Evolutionary conservation across 2,113 vertebrate species (phyloP).

Genomic region (Varanus salvator): DNA sequence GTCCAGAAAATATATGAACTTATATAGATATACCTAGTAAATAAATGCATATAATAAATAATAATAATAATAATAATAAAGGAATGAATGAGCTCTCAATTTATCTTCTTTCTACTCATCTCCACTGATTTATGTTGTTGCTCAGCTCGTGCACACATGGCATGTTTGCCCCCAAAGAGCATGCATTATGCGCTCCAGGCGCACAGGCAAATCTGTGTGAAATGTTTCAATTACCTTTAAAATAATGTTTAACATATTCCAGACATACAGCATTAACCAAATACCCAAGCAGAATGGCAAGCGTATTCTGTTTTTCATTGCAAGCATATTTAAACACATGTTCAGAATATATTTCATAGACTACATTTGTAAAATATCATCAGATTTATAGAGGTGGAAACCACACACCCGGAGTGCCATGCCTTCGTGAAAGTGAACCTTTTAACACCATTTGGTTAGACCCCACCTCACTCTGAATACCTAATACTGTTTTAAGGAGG

Average conservation of each 20-base stretch:
- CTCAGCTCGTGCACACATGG: constrained; percentile 7
- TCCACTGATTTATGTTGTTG: not conserved
- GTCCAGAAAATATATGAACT: not conserved
- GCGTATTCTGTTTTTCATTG: constrained; percentile 80
- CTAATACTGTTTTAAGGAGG: constrained; percentile 27
- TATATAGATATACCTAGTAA: not conserved
- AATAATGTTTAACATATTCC: constrained; percentile 83
- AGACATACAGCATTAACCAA: constrained; percentile 75
- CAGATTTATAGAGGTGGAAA: constrained; percentile 82
- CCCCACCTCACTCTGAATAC: constrained; percentile 12
- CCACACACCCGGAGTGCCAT: constrained; percentile 71
- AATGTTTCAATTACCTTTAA: constrained; percentile 85
- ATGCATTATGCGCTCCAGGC: constrained; percentile 45
- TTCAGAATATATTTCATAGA: constrained; percentile 83
- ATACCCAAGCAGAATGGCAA: constrained; percentile 70
- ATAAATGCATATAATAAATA: not conserved
- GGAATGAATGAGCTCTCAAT: not conserved
- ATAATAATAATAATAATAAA: too few species aligned
- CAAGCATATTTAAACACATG: constrained; percentile 80
- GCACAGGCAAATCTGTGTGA: constrained; percentile 74
- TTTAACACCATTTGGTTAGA: constrained; percentile 76
- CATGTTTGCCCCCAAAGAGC: constrained; percentile 14
- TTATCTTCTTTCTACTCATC: not conserved
- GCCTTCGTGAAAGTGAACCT: constrained; percentile 74
- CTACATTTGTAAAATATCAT: constrained; percentile 84